A percentile compares a stretch with the other conserved stretches of the same genome.
phyloP scores from a whole-genome alignment of 2,797 vertebrate species.

The Numenius phaeopus region DNA sequence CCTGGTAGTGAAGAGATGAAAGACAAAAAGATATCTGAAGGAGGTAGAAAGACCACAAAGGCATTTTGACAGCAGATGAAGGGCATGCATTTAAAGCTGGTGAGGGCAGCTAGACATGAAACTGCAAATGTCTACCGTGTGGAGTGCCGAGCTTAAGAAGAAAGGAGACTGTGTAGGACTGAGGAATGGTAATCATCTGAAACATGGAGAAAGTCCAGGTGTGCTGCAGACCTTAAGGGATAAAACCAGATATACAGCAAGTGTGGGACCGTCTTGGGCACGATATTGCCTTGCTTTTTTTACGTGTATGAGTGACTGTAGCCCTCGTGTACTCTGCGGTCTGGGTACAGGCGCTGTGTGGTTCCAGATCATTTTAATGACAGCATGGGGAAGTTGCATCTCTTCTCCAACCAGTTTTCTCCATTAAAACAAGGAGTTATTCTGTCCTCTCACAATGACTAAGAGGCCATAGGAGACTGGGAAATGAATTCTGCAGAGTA shows the following conservation, averaged over 20 bases:
- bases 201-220: background rate
- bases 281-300: background rate
- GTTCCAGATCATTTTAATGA: background rate
- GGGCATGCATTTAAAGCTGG: background rate
- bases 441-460: background rate
- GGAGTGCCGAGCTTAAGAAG: background rate
- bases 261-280: background rate
- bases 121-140: background rate
- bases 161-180: background rate
- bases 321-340: background rate
- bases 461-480: background rate
- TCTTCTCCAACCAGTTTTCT: background rate
- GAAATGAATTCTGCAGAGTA: background rate
- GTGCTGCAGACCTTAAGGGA: background rate
- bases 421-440: background rate
- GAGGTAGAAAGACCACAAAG: background rate
- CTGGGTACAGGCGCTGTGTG: background rate
- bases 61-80: background rate
- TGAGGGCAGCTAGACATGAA: background rate
- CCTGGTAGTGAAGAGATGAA: background rate
- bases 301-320: too few species aligned
- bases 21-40: background rate
- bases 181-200: background rate
- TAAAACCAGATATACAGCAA: background rate
- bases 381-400: background rate